Base-by-base conservation (phyloP, 2,888 invertebrate genomes). In the Euclidia mi region DNA sequence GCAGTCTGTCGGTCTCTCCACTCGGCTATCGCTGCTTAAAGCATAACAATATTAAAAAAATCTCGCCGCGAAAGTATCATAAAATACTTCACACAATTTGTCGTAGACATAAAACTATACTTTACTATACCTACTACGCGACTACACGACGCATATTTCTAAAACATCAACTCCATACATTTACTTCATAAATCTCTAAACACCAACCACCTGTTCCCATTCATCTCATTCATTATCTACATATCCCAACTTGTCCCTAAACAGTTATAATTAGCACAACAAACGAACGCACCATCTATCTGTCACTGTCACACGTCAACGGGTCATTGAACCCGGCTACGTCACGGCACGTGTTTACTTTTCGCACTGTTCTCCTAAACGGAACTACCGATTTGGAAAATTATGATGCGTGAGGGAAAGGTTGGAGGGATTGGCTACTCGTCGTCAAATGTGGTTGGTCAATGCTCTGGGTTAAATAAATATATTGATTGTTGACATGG, bases 251-350 rank as follows among this genome's bases (percentile, higher is more conserved):
- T 3, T 34, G 20, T 46, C 29, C 56, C 56, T 53, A 57, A 50
- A 43, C 29, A 41, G 45, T 34, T 77, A 75, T 75, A 76, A 76
- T 77, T 71, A 75, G 61, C 42, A 25, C 53, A 18, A 38, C 71
- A 68, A 73, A 80, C 73, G 76, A 68, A 65, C 64, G 35, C 62
- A 59, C 56, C 53, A 53, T 20, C 10, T 46, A 59, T 63, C 63
- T 48, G 67, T 76, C 69, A 71, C 59, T 56, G 55, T 48, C 43
- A 60, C 63, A 61, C 56, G 65, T 69, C 70, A 61, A 43, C 37
- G 47, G 73, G 75, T 71, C 78, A 62, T 61, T 71, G 71, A n/a
- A 75, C 80, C 50, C 53, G 11, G 45, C 65, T 55, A 58, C 61
- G 57, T 59, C 56, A 59, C 50, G 29, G 32, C 55, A 60, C 55